These are phyloP conservation scores for Lepidonotus clava DNA, from an alignment of 2,888 invertebrate genomes.

Conservation along the genomic window DNA sequence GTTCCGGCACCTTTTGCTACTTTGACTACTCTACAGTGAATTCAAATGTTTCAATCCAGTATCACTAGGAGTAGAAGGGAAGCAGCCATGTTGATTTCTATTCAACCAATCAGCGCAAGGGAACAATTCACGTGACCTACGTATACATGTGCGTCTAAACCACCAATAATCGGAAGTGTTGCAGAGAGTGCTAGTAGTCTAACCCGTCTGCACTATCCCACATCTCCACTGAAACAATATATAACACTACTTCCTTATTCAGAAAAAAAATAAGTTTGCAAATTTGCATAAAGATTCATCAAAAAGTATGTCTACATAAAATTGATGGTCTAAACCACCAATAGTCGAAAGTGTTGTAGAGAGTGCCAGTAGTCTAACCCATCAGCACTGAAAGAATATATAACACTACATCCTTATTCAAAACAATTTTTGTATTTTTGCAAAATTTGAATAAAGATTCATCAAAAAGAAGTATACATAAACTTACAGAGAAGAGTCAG, in stretches of 20 bases:
- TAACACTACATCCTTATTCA: too few relatives aligned
- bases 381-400: constrained; percentile 33
- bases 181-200: constrained; percentile 1
- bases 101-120: constrained; percentile 38
- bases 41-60: neutral
- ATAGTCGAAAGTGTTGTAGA: neutral
- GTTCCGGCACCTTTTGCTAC: constrained; percentile 13
- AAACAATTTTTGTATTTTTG: too few relatives aligned
- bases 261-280: too few relatives aligned
- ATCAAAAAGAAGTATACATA: too few relatives aligned
- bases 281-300: too few relatives aligned
- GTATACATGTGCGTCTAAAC: constrained; percentile 33
- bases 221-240: constrained; percentile 31
- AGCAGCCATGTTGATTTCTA: neutral
- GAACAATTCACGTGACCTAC: constrained; percentile 29
- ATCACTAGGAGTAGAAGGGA: neutral
- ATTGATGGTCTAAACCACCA: neutral
- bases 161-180: neutral
- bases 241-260: too few relatives aligned
- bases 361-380: neutral
- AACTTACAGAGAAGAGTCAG: too few relatives aligned
- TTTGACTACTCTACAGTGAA: constrained; percentile 1
- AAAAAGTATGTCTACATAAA: too few relatives aligned
- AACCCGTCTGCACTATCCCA: neutral
- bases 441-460: too few relatives aligned